Evolutionary conservation across 1,140 invertebrate genomes (phyloP).

Genomic region (Nephotettix cincticeps): DNA sequence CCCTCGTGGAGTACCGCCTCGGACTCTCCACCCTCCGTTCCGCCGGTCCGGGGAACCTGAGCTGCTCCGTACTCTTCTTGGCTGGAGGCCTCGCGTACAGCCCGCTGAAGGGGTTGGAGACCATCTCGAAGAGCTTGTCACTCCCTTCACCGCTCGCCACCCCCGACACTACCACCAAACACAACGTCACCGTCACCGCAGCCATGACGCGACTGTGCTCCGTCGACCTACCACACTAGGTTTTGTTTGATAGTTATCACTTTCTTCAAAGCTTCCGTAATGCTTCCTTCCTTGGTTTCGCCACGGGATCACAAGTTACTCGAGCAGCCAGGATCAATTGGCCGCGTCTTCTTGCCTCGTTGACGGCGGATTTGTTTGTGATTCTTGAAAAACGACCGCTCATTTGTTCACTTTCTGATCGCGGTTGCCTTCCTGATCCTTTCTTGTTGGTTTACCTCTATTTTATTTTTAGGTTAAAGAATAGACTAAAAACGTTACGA

Average conservation of each 20-base stretch:
- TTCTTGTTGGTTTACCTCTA: background rate
- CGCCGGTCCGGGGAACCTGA: background rate
- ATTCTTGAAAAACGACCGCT: background rate
- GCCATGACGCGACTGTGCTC: background rate
- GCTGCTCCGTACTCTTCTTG: background rate
- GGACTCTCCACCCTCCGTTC: too few species aligned
- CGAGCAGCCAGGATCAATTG: background rate
- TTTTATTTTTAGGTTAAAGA: too few species aligned
- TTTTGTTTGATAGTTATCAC: background rate
- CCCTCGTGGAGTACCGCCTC: too few species aligned
- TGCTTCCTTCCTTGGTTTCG: constrained; percentile 16
- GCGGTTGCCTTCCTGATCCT: background rate
- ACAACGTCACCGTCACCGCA: background rate
- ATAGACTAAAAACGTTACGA: too few species aligned
- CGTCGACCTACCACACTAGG: background rate
- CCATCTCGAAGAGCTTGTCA: background rate
- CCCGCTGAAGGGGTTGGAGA: too few species aligned
- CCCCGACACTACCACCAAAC: background rate
- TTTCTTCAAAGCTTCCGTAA: constrained; percentile 1
- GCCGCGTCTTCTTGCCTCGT: background rate
- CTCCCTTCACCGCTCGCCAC: background rate
- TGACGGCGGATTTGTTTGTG: background rate
- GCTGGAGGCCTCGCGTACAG: background rate
- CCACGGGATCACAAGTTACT: background rate
- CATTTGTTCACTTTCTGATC: constrained; percentile 1